Evolutionary conservation across 1,140 invertebrate genomes (phyloP), one percentile per base, ranked within the genome.

Genomic region (Penaeus chinensis): DNA sequence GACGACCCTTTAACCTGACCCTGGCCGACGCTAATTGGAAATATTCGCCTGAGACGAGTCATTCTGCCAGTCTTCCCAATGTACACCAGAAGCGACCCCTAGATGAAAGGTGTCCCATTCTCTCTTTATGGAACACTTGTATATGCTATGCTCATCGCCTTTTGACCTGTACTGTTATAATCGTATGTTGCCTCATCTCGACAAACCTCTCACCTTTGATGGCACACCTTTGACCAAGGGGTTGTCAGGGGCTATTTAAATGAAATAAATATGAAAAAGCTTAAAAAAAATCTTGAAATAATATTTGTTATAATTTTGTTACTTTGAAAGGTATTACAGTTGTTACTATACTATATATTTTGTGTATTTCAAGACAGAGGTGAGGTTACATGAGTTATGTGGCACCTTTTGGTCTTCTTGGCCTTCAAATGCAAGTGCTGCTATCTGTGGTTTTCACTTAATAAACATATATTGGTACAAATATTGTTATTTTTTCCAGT

Each of bases 321-420:
- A 88, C 71, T 88, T 88, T 88, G 76, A 88, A 84, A 84, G 32
- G 71, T 82, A 76, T 76, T 85, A 88, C 87, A 88, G 82, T 84
- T 88, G 82, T 88, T 88, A 78, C 82, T 84, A 83, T 88, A 79
- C 82, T 79, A 84, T 88, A 84, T 88, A 88, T 88, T 88, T 88
- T 88, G 87, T 88, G 87, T 88, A 88, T 88, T 84, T 83, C 87
- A 88, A 88, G 87, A 88, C 87, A 88, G 87, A 88, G 69, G 87
- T 88, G 87, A 88, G 87, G 87, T 88, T 88, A 79, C 80, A 71
- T 66, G 74, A 60, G 61, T 47, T 74, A 54, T 66, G 87, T 82
- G 81, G 85, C 85, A 87, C 85, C 79, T 77, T 77, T 47, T 76
- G 85, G 81, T 71, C 71, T 63, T 24, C 47, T 54, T 65, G 85